Percentiles rank a stretch among this genome's conserved stretches.
Evolutionary conservation across 2,888 invertebrate genomes (phyloP).

Genomic region (Rhyacophila evoluta): DNA sequence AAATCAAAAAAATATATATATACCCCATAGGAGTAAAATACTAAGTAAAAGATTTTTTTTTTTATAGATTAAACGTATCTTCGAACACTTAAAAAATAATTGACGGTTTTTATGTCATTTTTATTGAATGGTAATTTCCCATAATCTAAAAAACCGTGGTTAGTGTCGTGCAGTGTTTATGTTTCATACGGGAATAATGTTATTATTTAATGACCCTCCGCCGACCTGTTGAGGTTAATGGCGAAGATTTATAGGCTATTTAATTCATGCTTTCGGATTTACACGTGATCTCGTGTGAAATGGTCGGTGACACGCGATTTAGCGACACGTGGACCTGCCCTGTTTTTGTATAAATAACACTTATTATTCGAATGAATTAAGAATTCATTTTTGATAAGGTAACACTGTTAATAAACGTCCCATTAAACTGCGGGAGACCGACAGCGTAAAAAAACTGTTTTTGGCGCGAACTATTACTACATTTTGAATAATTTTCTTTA

Average conservation of each 20-base stretch:
- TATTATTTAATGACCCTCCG: slow-evolving; percentile 12
- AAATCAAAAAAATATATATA: no score
- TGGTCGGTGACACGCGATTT: slow-evolving; percentile 1
- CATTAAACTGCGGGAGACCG: not conserved
- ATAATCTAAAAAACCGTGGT: not conserved
- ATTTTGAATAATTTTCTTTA: not conserved
- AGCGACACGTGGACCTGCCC: not conserved
- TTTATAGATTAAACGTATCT: no score
- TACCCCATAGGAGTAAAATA: no score
- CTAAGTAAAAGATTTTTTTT: no score
- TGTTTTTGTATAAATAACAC: slow-evolving; percentile 18
- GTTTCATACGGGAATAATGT: slow-evolving; percentile 1
- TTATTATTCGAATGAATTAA: slow-evolving; percentile 19
- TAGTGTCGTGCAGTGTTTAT: not conserved
- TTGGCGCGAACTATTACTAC: not conserved
- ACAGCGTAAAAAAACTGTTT: not conserved
- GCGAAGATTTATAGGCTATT: slow-evolving; percentile 9
- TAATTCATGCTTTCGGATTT: slow-evolving; percentile 6
- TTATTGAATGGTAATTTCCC: slow-evolving; percentile 3
- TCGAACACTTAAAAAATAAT: no score
- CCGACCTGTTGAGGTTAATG: slow-evolving; percentile 22
- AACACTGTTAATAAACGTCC: slow-evolving; percentile 1
- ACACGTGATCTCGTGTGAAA: slow-evolving; percentile 24
- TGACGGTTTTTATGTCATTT: not conserved
- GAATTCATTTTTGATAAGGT: slow-evolving; percentile 14